Base-by-base conservation (phyloP, 2,888 invertebrate species). In the Morpho achilles region DNA sequence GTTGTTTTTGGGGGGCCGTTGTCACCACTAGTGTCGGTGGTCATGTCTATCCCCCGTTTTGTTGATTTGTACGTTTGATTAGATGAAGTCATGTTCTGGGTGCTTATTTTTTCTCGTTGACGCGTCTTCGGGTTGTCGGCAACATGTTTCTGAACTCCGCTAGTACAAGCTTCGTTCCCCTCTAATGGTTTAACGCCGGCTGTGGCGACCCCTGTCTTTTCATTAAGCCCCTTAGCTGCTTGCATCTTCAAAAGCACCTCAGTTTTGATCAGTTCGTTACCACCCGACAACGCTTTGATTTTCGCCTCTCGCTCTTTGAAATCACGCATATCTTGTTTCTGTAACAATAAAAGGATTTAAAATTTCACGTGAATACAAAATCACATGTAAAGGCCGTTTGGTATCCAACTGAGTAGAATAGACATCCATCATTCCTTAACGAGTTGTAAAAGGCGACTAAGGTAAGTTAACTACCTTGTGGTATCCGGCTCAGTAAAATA, bases 271-370 rank as follows among this genome's bases (percentile, higher is more conserved):
- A 84, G 61, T 49, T 82, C 82, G 64, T 83, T 75, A 16, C 79
- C 83, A 61, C 77, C 74, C 10, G 79, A 73, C 42, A 85, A 68
- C 1, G 81, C 86, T 1, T 74, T 69, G 55, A 85, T 76, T 71
- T 80, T 84, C 3, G 82, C 84, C 69, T 84, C 80, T 57, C 80
- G 83, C 9, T 82, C 77, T 67, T 79, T 82, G 61, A 71, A 79
- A 53, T 78, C 79, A 59, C 76, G 79, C 9, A 85, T 69, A 69
- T 87, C 84, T 59, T 82, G 76, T 59, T 75, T 70, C 85, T 87
- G 75, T 66, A 67, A 71, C 69, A 64, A 58, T 7, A 23, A 32
- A 43, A 23, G 32, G 40, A 7, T 10, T 6, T 46, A 23, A 49
- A 53, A 42, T 46, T 45, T 42, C 61, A 50, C 7, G 16, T 40